Evolutionary conservation across 2,888 invertebrate genomes (phyloP), one percentile per base, ranked within the genome.

Genomic region (Rhagonycha fulva): DNA sequence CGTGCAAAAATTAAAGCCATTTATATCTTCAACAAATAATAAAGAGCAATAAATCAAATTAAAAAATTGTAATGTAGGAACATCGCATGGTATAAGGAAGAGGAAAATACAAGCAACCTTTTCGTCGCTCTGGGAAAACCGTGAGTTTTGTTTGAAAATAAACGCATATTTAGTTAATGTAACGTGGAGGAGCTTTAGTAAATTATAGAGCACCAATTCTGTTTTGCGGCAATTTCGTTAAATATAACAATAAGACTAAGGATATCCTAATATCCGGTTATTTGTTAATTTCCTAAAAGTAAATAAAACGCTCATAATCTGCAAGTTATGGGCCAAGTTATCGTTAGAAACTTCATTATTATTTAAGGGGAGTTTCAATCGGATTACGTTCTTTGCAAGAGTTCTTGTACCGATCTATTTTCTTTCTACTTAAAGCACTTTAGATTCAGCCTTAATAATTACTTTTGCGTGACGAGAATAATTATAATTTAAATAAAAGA

Each of bases 201-300:
- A 74, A 74, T 77, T 70, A 71, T 74, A 67, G 63, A 69, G 71
- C 61, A 67, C 61, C 68, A 67, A 71, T 66, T 76, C 63, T 71
- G 62, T 68, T 68, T 71, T 67, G 70, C 60, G 63, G 47, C 68
- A 67, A 76, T 76, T 74, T 74, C 72, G 68, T 62, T 70, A 47
- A 71, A 66, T 66, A 26, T 74, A 47, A 68, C 68, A 62, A 67
- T 62, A 69, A 66, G 68, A 62, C 47, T 74, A 68, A 75, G 75
- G 75, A 75, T 75, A 77, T 70, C 75, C 73, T 75, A 77, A 77
- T 77, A 77, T 77, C 77, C 77, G 75, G 77, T 66, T 72, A 72
- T 77, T 77, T 77, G 77, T 75, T 77, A 77, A 77, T 75, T 72
- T 75, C 62, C 71, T 70, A 72, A 67, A 61, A 66, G 75, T 72